Conservation (phyloP, 2,113 vertebrate species). For the Elgaria multicarinata region DNA sequence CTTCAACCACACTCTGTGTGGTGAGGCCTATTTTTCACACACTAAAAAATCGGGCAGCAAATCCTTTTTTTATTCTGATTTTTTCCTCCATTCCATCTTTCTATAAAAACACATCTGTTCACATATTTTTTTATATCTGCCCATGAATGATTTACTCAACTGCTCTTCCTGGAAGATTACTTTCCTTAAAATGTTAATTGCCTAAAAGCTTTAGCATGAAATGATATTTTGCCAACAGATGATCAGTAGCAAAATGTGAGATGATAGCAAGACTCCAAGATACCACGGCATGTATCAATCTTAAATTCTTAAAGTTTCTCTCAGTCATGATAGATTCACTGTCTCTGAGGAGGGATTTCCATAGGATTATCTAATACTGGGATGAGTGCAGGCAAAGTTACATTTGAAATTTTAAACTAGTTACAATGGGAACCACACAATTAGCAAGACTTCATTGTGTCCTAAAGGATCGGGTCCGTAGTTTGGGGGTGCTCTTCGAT, state of each 20-base stretch:
- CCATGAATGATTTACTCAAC: slow-evolving; percentile 59
- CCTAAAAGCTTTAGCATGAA: slow-evolving; percentile 43
- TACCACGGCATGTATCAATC: slow-evolving; percentile 1
- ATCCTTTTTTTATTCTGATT: slow-evolving; percentile 18
- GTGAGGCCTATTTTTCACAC: slow-evolving; percentile 2
- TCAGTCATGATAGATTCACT: background rate
- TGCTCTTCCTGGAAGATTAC: slow-evolving; percentile 40
- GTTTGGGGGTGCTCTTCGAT: too few species aligned
- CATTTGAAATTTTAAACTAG: background rate
- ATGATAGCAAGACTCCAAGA: slow-evolving; percentile 29
- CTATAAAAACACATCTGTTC: slow-evolving; percentile 49
- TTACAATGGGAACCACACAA: background rate
- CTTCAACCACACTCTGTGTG: slow-evolving; percentile 6
- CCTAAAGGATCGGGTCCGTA: too few species aligned
- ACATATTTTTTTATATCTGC: slow-evolving; percentile 41
- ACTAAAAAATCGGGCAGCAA: background rate
- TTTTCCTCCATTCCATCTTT: slow-evolving; percentile 42
- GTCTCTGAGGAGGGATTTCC: background rate
- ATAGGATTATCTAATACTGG: background rate
- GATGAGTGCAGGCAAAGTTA: too few species aligned
- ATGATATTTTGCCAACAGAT: slow-evolving; percentile 18
- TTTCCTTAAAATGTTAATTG: slow-evolving; percentile 59
- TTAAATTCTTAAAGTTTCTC: slow-evolving; percentile 26
- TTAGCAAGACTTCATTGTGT: too few species aligned
- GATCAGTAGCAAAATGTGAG: slow-evolving; percentile 25